Conservation (phyloP, 1,140 invertebrate species). For the Neodiprion pinetum region DNA sequence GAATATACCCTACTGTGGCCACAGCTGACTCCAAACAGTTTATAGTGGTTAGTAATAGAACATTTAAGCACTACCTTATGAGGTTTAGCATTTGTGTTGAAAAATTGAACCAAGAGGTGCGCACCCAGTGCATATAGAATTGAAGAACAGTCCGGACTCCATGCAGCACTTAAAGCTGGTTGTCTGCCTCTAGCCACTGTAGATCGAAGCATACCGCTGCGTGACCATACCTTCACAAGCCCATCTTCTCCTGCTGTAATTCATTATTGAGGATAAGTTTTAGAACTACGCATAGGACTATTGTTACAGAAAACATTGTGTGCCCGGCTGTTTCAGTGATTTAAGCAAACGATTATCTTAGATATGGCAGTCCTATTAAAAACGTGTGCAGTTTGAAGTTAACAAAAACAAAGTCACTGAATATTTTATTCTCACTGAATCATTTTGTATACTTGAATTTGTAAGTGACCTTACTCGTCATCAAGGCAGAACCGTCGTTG, state of each 20-base stretch:
- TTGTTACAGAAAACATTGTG: conserved; percentile 14
- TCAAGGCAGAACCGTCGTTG: conserved; percentile 87
- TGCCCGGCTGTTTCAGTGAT: conserved; percentile 12
- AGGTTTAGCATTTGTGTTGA: conserved; percentile 88
- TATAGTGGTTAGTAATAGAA: conserved; percentile 9
- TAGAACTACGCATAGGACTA: conserved; percentile 21
- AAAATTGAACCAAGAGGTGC: conserved; percentile 86
- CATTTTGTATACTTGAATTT: conserved; percentile 8
- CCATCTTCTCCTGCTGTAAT: conserved; percentile 93
- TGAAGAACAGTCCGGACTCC: conserved; percentile 85
- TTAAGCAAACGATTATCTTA: no score
- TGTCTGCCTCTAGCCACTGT: conserved; percentile 83
- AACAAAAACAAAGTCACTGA: no score
- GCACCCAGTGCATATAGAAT: conserved; percentile 87
- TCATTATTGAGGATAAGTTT: conserved; percentile 8
- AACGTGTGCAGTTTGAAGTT: no score
- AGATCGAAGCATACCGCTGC: conserved; percentile 93
- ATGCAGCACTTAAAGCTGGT: conserved; percentile 82
- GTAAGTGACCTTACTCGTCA: conserved; percentile 72
- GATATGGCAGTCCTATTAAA: neutral
- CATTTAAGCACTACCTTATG: conserved; percentile 68
- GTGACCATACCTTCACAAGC: conserved; percentile 94
- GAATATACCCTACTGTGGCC: neutral
- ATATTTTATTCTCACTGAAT: neutral
- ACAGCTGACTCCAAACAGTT: neutral